Evolutionary conservation across 2,888 invertebrate species (phyloP).

Genomic region (Eurytoma californica): DNA sequence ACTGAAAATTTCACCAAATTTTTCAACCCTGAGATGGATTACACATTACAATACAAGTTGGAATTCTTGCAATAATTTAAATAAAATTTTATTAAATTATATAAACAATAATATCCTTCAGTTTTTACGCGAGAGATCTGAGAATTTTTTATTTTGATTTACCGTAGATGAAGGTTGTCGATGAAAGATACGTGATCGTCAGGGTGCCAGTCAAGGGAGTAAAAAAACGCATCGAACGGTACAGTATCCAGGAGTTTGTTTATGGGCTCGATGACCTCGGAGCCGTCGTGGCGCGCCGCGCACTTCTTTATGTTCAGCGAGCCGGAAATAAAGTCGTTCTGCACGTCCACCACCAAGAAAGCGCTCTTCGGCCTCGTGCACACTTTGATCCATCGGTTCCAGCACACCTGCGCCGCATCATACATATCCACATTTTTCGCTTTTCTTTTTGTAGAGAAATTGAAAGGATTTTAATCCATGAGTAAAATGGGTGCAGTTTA

Average conservation of each 20-base stretch:
- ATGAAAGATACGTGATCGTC: conserved; percentile 96
- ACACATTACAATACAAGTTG: too few species aligned
- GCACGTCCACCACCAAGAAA: conserved; percentile 95
- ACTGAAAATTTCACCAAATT: too few species aligned
- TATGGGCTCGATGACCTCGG: conserved; percentile 93
- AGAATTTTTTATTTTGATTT: conserved; percentile 35
- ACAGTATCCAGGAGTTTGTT: conserved; percentile 89
- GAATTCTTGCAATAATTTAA: too few species aligned
- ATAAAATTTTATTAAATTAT: too few species aligned
- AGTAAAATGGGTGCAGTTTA: background rate
- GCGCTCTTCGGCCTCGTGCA: conserved; percentile 86
- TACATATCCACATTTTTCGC: background rate
- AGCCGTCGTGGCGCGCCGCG: conserved; percentile 92
- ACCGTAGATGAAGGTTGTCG: conserved; percentile 85
- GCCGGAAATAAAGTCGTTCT: conserved; percentile 98
- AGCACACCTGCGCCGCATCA: conserved; percentile 79
- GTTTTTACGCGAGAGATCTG: too few species aligned
- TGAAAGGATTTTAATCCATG: too few species aligned
- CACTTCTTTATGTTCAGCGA: conserved; percentile 95
- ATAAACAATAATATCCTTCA: too few species aligned
- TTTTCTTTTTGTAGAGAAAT: background rate
- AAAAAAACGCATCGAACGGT: conserved; percentile 91
- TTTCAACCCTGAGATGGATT: too few species aligned
- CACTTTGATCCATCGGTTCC: conserved; percentile 94
- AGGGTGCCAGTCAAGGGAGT: conserved; percentile 98